A percentile compares a stretch with the other conserved stretches of the same genome.
Evolutionary conservation across 2,888 invertebrate genomes (phyloP).

Genomic region (Yponomeuta sedellus): DNA sequence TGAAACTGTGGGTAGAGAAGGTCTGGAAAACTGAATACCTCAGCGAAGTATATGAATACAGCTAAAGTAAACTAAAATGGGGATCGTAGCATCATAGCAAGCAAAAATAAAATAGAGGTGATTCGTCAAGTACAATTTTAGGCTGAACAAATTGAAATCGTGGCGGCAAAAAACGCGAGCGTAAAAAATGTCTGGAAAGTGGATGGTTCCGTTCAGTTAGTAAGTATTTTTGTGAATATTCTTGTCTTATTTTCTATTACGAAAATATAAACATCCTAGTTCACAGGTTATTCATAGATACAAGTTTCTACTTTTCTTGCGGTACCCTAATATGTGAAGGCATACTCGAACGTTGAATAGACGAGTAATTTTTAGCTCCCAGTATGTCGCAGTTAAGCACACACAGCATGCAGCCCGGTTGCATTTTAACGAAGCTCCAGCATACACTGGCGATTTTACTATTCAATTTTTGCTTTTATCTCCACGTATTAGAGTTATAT

Average conservation of each 20-base stretch:
- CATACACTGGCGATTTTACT: slow-evolving; percentile 16
- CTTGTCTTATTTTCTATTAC: too few species aligned
- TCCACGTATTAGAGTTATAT: background rate
- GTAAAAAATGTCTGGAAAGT: too few species aligned
- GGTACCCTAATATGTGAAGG: background rate
- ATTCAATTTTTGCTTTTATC: background rate
- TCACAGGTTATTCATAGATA: too few species aligned
- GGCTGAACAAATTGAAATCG: background rate
- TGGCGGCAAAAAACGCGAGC: background rate
- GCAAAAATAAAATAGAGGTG: background rate
- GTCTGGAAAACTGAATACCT: background rate
- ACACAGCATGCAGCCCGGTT: slow-evolving; percentile 46
- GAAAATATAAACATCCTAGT: too few species aligned
- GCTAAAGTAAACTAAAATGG: background rate
- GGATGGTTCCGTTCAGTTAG: too few species aligned
- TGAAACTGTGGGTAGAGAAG: slow-evolving; percentile 23
- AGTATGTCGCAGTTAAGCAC: slow-evolving; percentile 21
- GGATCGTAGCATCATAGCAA: background rate
- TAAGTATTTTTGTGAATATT: too few species aligned
- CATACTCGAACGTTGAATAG: slow-evolving; percentile 30
- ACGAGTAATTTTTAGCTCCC: slow-evolving; percentile 28
- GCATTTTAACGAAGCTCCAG: slow-evolving; percentile 56
- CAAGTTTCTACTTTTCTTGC: too few species aligned
- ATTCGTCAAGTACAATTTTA: background rate
- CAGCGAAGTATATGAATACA: background rate